Base-by-base conservation (phyloP, 2,797 vertebrate species). In the Premnoplex brunnescens region DNA sequence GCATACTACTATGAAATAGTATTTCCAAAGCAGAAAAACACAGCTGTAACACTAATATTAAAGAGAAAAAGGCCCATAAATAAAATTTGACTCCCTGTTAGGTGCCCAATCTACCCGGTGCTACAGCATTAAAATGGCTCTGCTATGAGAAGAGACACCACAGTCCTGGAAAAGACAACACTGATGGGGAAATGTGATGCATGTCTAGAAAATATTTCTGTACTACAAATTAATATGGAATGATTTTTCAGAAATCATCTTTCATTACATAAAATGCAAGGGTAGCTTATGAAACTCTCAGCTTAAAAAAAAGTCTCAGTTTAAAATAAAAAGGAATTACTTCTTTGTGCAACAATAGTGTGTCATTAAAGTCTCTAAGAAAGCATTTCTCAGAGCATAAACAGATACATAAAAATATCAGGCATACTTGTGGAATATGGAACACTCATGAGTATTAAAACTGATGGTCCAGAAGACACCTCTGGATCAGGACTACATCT, bases 251-350 rank as follows among this genome's bases (percentile, higher is more conserved):
- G 85, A 81, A 73, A 81, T n/a, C 4, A 7, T 20, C 6, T 85
- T 59, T 48, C 3, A 2, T 6, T 48, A 79, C 6, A 48, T 23
- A 32, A 76, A 88, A 34, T 0, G 1, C 0, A 0, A 48, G 10
- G 2, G 21, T 17, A 89, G 5, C 23, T 76, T 73, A 85, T 4
- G 15, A 78, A 84, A 58, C 19, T 66, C 52, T 60, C 62, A 60
- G 26, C 20, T 62, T 62, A 30, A 41, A 41, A 41, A 15, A 30
- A 62, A 22, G 27, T 10, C 0, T 7, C 12, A 26, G 22, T 66
- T 84, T 60, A 54, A 89, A 92, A 72, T 4, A 41, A 63, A 63
- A 66, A 64, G 11, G 4, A 71, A 46, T 66, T 89, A n/a, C 16
- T 95, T 87, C 55, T 66, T 80, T 16, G 36, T 32, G 6, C 18